Percentiles rank a stretch among this genome's conserved stretches.
These are phyloP conservation scores for Gymnodraco acuticeps DNA, from an alignment of 2,797 vertebrate species.

Conservation along the genomic window DNA sequence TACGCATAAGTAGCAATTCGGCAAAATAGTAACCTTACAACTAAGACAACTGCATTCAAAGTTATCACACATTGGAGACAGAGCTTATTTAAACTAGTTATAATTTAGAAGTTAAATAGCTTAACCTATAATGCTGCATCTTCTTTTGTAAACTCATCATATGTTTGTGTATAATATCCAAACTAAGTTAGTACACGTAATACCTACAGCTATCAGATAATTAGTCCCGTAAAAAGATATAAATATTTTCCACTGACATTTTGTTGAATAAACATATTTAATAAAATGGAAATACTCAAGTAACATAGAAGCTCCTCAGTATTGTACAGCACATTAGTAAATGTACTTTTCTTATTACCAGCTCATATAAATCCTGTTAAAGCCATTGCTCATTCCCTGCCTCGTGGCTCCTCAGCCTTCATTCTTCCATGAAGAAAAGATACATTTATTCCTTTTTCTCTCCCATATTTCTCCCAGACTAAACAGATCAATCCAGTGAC, in stretches of 20 bases:
- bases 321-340: neutral
- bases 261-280: neutral
- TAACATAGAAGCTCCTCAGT: neutral
- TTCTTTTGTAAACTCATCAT: neutral
- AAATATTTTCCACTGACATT: neutral
- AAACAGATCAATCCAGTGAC: slow-evolving; percentile 40
- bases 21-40: neutral
- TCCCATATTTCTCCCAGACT: slow-evolving; percentile 37
- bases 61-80: neutral
- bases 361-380: neutral
- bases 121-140: neutral
- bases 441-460: slow-evolving; percentile 23
- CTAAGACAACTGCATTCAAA: neutral
- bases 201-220: neutral
- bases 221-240: neutral
- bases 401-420: neutral
- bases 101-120: neutral
- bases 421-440: neutral
- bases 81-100: neutral
- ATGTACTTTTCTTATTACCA: neutral
- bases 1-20: neutral
- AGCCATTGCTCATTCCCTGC: neutral
- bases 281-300: neutral
- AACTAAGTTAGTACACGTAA: neutral
- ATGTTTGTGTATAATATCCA: neutral